These are phyloP conservation scores for Benthosema pterotum DNA, from an alignment of 2,797 vertebrate species.

Conservation along the genomic window DNA sequence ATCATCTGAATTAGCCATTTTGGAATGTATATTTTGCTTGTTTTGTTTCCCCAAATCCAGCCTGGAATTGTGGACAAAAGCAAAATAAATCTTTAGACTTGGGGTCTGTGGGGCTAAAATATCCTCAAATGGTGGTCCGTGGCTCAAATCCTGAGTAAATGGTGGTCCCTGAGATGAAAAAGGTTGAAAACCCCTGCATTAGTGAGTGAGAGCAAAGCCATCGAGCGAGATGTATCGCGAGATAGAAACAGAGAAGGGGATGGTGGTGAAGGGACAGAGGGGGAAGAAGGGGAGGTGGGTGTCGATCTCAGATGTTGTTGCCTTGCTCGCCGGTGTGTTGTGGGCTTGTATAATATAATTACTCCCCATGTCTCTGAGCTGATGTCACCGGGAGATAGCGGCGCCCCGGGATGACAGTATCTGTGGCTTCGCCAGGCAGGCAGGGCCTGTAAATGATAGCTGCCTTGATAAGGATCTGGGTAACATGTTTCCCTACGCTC, in stretches of 20 bases:
- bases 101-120: too few relatives aligned
- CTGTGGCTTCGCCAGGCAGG: constrained; percentile 63
- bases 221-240: too few relatives aligned
- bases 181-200: too few relatives aligned
- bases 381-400: constrained; percentile 76
- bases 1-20: too few relatives aligned
- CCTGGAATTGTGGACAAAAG: too few relatives aligned
- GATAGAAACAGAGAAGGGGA: too few relatives aligned
- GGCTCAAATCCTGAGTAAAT: too few relatives aligned
- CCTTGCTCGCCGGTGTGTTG: constrained; percentile 75
- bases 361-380: constrained; percentile 76
- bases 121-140: too few relatives aligned
- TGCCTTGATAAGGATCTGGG: constrained; percentile 84
- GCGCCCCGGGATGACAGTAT: constrained; percentile 75
- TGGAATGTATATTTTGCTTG: too few relatives aligned
- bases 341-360: constrained; percentile 81
- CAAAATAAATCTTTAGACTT: too few relatives aligned
- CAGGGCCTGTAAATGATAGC: constrained; percentile 71
- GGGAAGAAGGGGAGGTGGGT: constrained; percentile 9
- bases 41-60: too few relatives aligned
- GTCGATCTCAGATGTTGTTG: constrained; percentile 72
- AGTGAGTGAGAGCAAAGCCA: constrained; percentile 13
- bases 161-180: too few relatives aligned
- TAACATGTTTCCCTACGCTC: constrained; percentile 74
- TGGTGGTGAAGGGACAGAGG: not conserved